These are phyloP conservation scores for Chelonus insularis DNA, from an alignment of 1,140 invertebrate species.

Conservation along the genomic window DNA sequence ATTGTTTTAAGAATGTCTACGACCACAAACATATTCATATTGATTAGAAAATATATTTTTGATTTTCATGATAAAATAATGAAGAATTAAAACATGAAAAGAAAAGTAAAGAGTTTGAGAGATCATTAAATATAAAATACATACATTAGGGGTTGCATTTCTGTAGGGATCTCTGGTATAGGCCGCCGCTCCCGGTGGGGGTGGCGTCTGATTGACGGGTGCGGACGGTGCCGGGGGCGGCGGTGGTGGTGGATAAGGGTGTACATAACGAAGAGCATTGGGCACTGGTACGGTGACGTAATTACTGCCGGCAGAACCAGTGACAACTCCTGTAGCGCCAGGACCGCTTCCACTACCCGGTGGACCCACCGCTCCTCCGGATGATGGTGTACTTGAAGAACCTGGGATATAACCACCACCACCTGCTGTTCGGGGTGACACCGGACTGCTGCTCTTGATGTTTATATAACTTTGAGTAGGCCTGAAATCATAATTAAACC, in stretches of 20 bases:
- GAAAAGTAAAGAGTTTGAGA: too few species aligned
- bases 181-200: constrained; percentile 41
- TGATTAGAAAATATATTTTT: too few species aligned
- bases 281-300: constrained; percentile 49
- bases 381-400: constrained; percentile 28
- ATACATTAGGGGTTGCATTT: constrained; percentile 51
- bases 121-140: constrained; percentile 36
- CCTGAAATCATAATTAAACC: constrained; percentile 36
- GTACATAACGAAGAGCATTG: constrained; percentile 52
- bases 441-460: constrained; percentile 56
- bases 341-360: constrained; percentile 32
- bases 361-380: constrained; percentile 37
- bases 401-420: constrained; percentile 47
- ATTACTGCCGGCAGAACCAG: constrained; percentile 32
- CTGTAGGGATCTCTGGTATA: constrained; percentile 53
- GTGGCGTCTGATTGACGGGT: constrained; percentile 52
- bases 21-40: too few species aligned
- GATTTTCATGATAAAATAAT: too few species aligned
- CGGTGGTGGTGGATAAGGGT: constrained; percentile 52
- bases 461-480: constrained; percentile 54
- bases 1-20: too few species aligned
- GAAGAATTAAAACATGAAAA: too few species aligned
- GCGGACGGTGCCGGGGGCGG: constrained; percentile 43
- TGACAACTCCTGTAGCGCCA: constrained; percentile 31
- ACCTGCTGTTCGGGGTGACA: constrained; percentile 54